Base-by-base conservation (phyloP, 1,140 invertebrate species). In the Drosophila guanche region DNA sequence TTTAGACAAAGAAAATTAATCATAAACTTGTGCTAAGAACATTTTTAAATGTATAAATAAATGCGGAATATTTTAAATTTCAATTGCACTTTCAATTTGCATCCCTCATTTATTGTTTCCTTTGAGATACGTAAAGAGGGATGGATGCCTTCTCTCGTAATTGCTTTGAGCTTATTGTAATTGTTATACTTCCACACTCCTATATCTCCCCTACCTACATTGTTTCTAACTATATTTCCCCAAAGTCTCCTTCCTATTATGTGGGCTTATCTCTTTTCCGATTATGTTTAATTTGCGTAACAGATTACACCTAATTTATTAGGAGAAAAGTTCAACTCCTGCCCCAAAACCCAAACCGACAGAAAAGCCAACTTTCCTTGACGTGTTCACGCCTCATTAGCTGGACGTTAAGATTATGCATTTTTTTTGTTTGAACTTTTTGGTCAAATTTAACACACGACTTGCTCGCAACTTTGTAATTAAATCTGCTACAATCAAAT, bases 21-120 rank as follows among this genome's bases (percentile, higher is more conserved):
- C 29, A 42, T 45, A 47, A 51, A 25, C 23, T 29, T 47, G 43
- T 43, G 33, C 27, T 73, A 63, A 81, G 79, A 62, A 55, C 22
- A 76, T 73, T 81, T 80, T 83, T 77, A 66, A 81, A 77, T 68
- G 55, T 68, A 54, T 42, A 63, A 83, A 68, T 81, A 77, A 81
- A 81, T 41, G 67, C 54, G 40, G 58, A 77, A 62, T 77, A 76
- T 76, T 80, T 81, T 76, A 22, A 72, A 66, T 20, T 5, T 0
- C n/a, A 22, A 8, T n/a, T 4, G 5, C 42, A 6, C 6, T 29
- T 8, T 25, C 12, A 1, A 10, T 7, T 0, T 6, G 23, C 10
- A 8, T 29, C n/a, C n/a, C n/a, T n/a, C n/a, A 10, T 22, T 33
- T 22, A 48, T 27, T n/a, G 27, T 5, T 12, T n/a, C 16, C 10